These are phyloP conservation scores for Hesperophylax magnus DNA, from an alignment of 1,140 invertebrate genomes.

Conservation along the genomic window DNA sequence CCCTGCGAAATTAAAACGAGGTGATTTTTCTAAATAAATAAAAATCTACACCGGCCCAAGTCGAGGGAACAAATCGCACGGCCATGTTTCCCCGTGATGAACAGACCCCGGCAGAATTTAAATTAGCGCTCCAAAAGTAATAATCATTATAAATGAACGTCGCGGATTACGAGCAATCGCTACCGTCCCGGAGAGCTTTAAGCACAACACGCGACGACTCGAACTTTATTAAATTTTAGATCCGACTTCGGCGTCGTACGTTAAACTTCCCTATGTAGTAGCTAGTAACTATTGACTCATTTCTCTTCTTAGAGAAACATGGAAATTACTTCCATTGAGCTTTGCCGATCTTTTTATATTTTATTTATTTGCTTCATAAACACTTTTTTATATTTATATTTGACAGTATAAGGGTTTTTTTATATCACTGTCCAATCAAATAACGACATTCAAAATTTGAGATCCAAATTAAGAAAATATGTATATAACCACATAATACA, in stretches of 20 bases:
- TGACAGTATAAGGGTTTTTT: too few relatives aligned
- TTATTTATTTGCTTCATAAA: too few relatives aligned
- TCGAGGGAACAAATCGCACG: constrained; percentile 32
- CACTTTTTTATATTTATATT: too few relatives aligned
- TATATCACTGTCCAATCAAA: too few relatives aligned
- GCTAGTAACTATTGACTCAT: too few relatives aligned
- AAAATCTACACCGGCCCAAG: constrained; percentile 43
- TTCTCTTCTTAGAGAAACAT: too few relatives aligned
- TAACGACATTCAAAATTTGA: too few relatives aligned
- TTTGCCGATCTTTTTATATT: too few relatives aligned
- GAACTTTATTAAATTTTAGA: constrained; percentile 52
- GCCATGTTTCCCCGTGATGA: constrained; percentile 45
- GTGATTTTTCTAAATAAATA: constrained; percentile 53
- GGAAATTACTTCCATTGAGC: too few relatives aligned
- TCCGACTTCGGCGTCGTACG: constrained; percentile 24
- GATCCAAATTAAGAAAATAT: too few relatives aligned
- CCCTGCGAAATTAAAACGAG: constrained; percentile 44
- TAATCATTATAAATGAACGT: constrained; percentile 58
- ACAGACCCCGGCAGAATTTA: constrained; percentile 50
- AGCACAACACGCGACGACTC: constrained; percentile 45
- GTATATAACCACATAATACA: too few relatives aligned
- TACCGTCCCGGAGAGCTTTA: constrained; percentile 31
- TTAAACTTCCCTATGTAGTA: constrained; percentile 4
- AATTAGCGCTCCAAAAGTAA: constrained; percentile 51
- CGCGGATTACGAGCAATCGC: constrained; percentile 53